Base-by-base conservation (phyloP, 2,888 invertebrate species). In the Lysandra bellargus region DNA sequence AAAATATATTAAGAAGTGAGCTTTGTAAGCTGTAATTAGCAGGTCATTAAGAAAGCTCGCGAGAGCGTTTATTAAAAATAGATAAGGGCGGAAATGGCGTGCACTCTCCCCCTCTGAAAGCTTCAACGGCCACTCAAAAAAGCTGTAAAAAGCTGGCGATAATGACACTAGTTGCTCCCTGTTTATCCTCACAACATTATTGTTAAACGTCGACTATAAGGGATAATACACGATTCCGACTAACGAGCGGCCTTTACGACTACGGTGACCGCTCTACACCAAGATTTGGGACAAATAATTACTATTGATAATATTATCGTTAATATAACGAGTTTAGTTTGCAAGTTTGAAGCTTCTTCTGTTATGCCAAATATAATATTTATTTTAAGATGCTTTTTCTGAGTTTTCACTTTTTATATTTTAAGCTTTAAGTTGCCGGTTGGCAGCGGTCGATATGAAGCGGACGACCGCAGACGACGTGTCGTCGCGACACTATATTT, bases 151-250 rank as follows among this genome's bases (percentile, higher is more conserved):
- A 84, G 82, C 80, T 80, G 78, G 81, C 81, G 82, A 83, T 84
- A 83, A 84, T 82, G 81, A 82, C 87, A 87, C 87, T 85, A 87
- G 86, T 88, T 88, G 86, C 86, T 87, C 83, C 83, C 81, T 84
- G 86, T 86, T 86, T 87, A 87, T 86, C 83, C 82, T 84, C 84
- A 83, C 83, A 83, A 84, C 88, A 88, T 89, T 87, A 88, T 84
- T 83, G 82, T 83, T 81, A 81, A 83, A 82, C 84, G 83, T 83
- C 80, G 84, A 83, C 85, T 83, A 85, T 88, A 89, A 89, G 86
- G 86, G 85, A 87, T 88, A 87, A 88, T 87, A 86, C 87, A 85
- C 87, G 85, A 83, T 84, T 85, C 82, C 82, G 83, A 83, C 83
- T 86, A 86, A 87, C 86, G 86, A 86, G 84, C 83, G 83, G 81